phyloP scores from a whole-genome alignment of 2,797 vertebrate species.

The Leuciscus waleckii region DNA sequence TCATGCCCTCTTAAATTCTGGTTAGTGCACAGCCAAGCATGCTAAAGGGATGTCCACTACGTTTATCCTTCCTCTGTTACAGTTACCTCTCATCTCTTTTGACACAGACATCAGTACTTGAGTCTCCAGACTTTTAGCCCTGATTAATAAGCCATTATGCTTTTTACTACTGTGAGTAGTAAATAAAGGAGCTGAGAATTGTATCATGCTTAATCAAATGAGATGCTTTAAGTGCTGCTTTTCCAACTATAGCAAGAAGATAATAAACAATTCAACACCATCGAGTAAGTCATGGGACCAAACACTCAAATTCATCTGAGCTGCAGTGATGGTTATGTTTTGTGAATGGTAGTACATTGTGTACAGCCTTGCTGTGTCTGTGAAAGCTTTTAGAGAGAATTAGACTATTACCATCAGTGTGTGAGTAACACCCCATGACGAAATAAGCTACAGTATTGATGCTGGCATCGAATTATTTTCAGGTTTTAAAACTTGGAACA shows the following conservation, averaged over 20 bases:
- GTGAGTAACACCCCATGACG: constrained; percentile 38
- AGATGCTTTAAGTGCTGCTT: constrained; percentile 26
- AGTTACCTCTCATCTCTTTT: not conserved
- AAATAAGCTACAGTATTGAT: constrained; percentile 33
- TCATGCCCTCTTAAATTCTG: not conserved
- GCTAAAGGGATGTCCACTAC: not conserved
- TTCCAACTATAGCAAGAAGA: constrained; percentile 10
- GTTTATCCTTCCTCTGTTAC: not conserved
- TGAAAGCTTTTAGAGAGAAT: constrained; percentile 49
- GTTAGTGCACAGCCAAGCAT: not conserved
- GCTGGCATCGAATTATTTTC: constrained; percentile 30
- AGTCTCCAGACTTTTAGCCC: constrained; percentile 12
- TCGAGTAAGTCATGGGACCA: constrained; percentile 16
- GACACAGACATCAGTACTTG: not conserved
- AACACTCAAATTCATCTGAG: constrained; percentile 22
- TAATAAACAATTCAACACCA: constrained; percentile 50
- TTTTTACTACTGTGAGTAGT: constrained; percentile 11
- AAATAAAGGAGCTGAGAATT: constrained; percentile 12
- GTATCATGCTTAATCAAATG: constrained; percentile 31
- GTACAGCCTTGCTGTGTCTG: constrained; percentile 11
- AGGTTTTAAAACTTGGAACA: constrained; percentile 19
- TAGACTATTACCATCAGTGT: constrained; percentile 40
- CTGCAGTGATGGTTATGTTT: constrained; percentile 37
- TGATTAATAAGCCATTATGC: constrained; percentile 26
- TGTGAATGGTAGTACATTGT: constrained; percentile 32